Base-by-base conservation (phyloP, 2,888 invertebrate genomes). In the Machimus rusticus region DNA sequence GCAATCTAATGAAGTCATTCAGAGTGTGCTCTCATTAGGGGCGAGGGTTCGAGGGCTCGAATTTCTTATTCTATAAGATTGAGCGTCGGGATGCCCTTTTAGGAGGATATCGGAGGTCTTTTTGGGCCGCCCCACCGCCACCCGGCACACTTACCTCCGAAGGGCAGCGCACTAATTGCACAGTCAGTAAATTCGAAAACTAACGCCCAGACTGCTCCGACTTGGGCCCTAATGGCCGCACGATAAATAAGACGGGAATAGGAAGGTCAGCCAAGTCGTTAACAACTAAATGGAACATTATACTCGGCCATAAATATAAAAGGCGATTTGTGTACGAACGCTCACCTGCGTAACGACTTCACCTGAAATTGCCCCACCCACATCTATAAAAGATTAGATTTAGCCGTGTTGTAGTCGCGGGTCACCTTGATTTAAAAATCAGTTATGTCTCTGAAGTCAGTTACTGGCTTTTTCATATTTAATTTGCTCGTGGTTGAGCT, bases 261-360 rank as follows among this genome's bases (percentile, higher is more conserved):
- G 39, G 37, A 76, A 76, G 76, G 76, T 28, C 76, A 76, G 76
- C 34, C n/a, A 76, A 37, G 76, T 76, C 76, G 76, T 76, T 76
- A 76, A 76, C 37, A 76, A 76, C 76, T 19, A 76, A 76, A 76
- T 39, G 37, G 39, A 76, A 37, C 34, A 76, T 76, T 76, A 76
- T 76, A 37, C 76, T 16, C n/a, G n/a, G 37, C 37, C 19, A 37
- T 76, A 76, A 76, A 76, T 76, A 76, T 76, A 76, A 76, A 37
- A 5, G 76, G 76, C 19, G n/a, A 34, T 34, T 34, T 76, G 76
- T 76, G 76, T 31, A 14, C 31, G 31, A 23, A 5, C 2, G 3
- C 14, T 76, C n/a, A 76, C 76, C 76, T 76, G 76, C 34, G 76
- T 37, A 34, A 37, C 28, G n/a, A 76, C 16, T 9, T 2, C 51